These are phyloP conservation scores for Monopterus albus DNA, from an alignment of 2,113 vertebrate species.

Conservation along the genomic window DNA sequence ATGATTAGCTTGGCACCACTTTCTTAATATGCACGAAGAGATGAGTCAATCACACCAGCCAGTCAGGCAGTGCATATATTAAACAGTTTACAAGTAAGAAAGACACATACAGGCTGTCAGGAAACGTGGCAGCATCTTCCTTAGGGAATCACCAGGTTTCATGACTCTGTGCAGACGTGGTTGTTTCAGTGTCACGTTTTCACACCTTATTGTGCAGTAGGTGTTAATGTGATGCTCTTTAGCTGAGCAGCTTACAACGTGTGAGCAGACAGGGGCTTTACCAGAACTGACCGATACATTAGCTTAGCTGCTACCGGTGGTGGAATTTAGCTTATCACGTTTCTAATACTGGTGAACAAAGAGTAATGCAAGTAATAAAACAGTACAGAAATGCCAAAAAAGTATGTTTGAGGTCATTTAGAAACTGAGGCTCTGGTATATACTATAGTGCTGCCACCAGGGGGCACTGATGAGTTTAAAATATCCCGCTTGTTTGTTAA, in stretches of 20 bases:
- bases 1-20: conserved; percentile 10
- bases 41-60: conserved; percentile 28
- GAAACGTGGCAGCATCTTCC: background rate
- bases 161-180: background rate
- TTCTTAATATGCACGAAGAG: conserved; percentile 24
- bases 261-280: background rate
- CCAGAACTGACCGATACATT: no score
- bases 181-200: background rate
- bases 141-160: background rate
- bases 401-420: no score
- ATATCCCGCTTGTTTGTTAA: no score
- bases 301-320: no score
- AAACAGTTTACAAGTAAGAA: background rate
- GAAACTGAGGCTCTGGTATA: no score
- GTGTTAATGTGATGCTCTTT: background rate
- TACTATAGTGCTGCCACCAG: no score
- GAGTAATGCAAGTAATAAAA: no score
- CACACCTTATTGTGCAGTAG: background rate
- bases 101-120: background rate
- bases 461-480: no score
- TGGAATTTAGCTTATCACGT: no score
- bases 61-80: conserved; percentile 1
- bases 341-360: no score
- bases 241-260: background rate
- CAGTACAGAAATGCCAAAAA: no score